Conservation (phyloP, 2,797 vertebrate genomes). For the Oceanodroma leucorhoa region DNA sequence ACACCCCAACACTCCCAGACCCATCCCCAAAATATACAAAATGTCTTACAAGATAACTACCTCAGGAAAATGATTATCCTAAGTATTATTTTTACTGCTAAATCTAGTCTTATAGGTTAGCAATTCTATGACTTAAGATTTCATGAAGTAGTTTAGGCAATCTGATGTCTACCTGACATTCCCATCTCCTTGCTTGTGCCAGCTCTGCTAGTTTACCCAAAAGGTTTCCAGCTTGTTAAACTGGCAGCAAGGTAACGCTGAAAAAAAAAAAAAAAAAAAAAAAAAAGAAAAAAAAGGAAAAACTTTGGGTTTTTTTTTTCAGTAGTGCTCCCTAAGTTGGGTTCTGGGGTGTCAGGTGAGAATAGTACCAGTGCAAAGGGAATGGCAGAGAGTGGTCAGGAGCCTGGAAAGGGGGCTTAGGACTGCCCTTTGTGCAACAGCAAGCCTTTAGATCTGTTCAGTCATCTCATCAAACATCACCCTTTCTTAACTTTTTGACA, state of each 20-base stretch:
- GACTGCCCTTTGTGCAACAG: neutral
- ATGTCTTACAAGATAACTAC: neutral
- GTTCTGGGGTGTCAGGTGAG: neutral
- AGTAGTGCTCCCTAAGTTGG: neutral
- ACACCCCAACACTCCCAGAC: neutral
- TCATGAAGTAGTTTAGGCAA: neutral
- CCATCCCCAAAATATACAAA: neutral
- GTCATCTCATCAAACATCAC: neutral
- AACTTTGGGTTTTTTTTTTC: neutral
- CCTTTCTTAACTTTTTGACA: neutral
- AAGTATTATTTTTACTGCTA: neutral
- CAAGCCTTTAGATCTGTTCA: neutral
- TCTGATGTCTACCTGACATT: neutral
- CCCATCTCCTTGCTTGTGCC: neutral
- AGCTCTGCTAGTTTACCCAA: neutral
- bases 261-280: neutral
- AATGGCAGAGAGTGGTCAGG: neutral
- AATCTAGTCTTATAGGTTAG: neutral
- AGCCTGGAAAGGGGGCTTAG: neutral
- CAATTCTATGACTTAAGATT: neutral
- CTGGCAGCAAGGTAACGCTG: neutral
- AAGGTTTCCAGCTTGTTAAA: neutral
- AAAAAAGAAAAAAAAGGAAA: fast-evolving
- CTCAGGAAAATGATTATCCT: neutral
- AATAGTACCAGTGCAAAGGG: neutral